Evolutionary conservation across 2,797 vertebrate species (phyloP).

Genomic region (Sebastes hubbsi): DNA sequence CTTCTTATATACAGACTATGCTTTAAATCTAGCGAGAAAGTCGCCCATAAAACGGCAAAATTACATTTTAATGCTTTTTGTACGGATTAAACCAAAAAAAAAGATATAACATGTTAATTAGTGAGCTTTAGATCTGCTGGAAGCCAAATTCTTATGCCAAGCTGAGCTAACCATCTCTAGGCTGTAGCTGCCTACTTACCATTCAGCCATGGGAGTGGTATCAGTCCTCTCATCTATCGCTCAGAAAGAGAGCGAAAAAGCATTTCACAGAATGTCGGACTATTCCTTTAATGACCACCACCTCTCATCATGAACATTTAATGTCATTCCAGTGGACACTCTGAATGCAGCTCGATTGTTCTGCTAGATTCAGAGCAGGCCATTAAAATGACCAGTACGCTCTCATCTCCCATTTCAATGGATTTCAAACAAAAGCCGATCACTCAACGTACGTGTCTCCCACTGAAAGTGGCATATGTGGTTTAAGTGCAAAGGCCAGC

Average conservation of each 20-base stretch:
- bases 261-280: background rate
- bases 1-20: no score
- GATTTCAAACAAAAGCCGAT: constrained; percentile 64
- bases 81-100: background rate
- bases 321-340: constrained; percentile 30
- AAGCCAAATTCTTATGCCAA: background rate
- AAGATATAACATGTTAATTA: background rate
- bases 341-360: constrained; percentile 40
- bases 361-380: constrained; percentile 39
- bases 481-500: constrained; percentile 53
- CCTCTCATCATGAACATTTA: constrained; percentile 36
- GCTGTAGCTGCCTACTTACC: background rate
- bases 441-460: constrained; percentile 41
- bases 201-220: background rate
- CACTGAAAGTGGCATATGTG: constrained; percentile 41
- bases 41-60: background rate
- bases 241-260: background rate
- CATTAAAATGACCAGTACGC: constrained; percentile 52
- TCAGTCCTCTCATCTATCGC: background rate
- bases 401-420: constrained; percentile 59
- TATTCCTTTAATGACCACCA: constrained; percentile 29
- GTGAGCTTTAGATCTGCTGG: background rate
- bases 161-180: background rate
- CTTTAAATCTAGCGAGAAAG: no score
- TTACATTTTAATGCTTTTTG: background rate